A percentile compares a stretch with the other conserved stretches of the same genome.
phyloP scores from a whole-genome alignment of 2,113 vertebrate genomes.

The Tyrannus savana region DNA sequence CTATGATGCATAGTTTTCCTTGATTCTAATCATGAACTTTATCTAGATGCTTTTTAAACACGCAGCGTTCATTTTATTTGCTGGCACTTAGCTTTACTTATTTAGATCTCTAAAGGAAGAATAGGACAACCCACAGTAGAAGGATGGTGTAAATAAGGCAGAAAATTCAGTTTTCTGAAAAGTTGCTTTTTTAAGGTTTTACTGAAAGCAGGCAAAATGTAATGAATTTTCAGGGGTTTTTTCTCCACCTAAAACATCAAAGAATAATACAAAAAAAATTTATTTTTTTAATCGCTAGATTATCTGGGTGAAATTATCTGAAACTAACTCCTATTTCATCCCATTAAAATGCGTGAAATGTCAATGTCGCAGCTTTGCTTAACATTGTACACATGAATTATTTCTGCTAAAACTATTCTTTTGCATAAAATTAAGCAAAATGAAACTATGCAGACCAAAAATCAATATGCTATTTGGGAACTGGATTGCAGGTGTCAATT shows the following conservation, averaged over 20 bases:
- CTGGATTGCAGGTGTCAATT: background rate
- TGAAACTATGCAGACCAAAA: background rate
- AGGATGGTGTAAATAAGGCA: background rate
- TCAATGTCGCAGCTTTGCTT: background rate
- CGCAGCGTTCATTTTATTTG: background rate
- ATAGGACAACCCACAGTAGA: background rate
- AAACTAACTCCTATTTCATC: background rate
- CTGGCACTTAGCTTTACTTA: background rate
- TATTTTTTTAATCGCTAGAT: background rate
- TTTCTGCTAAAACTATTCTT: background rate
- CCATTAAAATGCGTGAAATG: background rate
- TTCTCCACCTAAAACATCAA: background rate
- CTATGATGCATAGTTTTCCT: background rate
- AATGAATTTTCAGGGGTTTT: background rate
- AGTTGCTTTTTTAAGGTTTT: background rate
- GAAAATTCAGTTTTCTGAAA: background rate
- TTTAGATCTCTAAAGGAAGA: background rate
- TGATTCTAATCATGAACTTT: background rate
- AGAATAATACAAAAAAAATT: background rate
- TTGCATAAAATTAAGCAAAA: background rate
- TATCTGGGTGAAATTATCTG: background rate
- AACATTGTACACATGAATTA: background rate
- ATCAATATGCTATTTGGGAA: background rate
- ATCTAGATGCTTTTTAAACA: background rate
- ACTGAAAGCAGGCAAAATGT: background rate